A percentile compares a stretch with the other conserved stretches of the same genome.
Conservation (phyloP, 2,797 vertebrate species). For the Eulemur albifrons region DNA sequence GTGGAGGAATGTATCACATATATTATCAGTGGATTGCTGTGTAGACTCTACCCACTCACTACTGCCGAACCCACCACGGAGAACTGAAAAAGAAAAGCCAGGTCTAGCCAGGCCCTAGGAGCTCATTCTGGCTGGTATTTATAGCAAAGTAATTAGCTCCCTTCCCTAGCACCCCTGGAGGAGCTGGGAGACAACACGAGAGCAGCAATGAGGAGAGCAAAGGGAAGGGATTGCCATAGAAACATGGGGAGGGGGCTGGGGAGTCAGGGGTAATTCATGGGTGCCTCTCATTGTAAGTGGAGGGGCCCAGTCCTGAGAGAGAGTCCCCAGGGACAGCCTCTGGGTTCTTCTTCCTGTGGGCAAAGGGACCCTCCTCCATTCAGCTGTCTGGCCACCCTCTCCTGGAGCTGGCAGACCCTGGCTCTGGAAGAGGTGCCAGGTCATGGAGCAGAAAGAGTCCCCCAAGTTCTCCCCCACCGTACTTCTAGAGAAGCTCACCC, state of each 20-base stretch:
- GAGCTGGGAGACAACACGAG: constrained; percentile 10
- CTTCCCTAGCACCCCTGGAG: constrained; percentile 54
- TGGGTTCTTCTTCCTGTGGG: background rate
- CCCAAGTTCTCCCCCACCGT: background rate
- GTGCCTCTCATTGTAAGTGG: background rate
- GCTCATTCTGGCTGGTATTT: constrained; percentile 62
- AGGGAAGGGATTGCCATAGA: constrained; percentile 28
- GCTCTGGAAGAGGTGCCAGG: background rate
- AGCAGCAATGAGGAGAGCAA: background rate
- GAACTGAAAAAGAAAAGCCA: constrained; percentile 14
- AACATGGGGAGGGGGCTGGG: background rate
- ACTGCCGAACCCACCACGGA: background rate
- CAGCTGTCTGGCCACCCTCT: background rate
- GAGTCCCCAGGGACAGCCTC: background rate
- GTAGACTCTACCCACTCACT: background rate
- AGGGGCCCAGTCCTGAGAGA: background rate
- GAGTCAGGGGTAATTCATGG: rapidly evolving
- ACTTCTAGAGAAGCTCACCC: background rate
- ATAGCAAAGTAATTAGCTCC: constrained; percentile 66
- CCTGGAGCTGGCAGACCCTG: background rate
- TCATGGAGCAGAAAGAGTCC: background rate
- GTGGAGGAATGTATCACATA: background rate
- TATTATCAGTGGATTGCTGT: background rate
- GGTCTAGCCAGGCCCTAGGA: background rate
- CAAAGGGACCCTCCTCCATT: background rate